Evolutionary conservation across 2,113 vertebrate species (phyloP), one percentile per base, ranked within the genome.

Genomic region (Xiphorhynchus elegans): DNA sequence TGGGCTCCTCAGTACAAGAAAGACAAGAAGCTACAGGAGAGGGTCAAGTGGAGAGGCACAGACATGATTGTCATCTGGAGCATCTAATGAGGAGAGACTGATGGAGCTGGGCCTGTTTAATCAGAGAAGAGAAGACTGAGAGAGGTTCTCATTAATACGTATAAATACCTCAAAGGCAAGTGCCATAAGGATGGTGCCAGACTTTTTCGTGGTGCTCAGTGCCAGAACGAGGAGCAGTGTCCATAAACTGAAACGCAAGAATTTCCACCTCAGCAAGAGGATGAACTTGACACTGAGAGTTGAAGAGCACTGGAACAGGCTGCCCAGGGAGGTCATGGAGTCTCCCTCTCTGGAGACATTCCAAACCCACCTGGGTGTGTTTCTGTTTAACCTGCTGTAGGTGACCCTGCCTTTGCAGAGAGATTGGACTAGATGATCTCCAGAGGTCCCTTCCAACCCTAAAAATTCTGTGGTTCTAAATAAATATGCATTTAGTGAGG

Each of bases 301-400:
- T 11, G 11, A 17, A 60, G 26, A 69, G 21, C 26, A 52, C 26
- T 44, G 33, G 9, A 21, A 39, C 11, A 62, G 23, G 23, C 11
- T 87, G 18, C 28, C 23, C 24, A 39, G 14, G 39, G 8, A 46
- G 7, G 8, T 39, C 39, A 33, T 39, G 9, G 28, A 46, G 9
- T 46, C 15, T 53, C 15, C 8, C 9, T 77, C 39, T 62, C 0
- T 58, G 0, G 55, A 46, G 17, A n/a, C 2, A 16, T 62, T 70
- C 21, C 46, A 70, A 87, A 78, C 15, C 7, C 8, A 19, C 12
- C 21, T 68, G 33, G 31, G 31, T 0, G 0, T 13, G 21, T 39
- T 87, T 18, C 39, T 44, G 7, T 52, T 26, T 52, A 37, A 77
- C 26, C 28, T 70, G 12, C 5, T 53, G 28, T 39, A 53, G 33